Evolutionary conservation across 2,113 vertebrate species (phyloP), one percentile per base, ranked within the genome.

Genomic region (Bos indicus): DNA sequence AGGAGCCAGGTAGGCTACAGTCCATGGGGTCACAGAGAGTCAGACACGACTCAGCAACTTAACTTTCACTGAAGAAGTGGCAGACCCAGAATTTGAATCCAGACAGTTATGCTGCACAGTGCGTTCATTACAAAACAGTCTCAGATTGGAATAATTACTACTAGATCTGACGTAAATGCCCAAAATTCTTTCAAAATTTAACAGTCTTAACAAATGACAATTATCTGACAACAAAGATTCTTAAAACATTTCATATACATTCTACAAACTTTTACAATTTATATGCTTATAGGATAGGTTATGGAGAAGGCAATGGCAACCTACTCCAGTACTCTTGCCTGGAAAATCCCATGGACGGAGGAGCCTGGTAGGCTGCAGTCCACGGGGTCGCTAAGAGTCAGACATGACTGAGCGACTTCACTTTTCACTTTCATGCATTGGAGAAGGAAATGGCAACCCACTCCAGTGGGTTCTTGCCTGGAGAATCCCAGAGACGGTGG

Each of bases 211-310:
- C 36, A 81, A 92, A 74, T 19, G 33, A 17, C 15, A 87, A 87
- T 82, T 87, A 96, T 64, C 54, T 87, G 33, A 93, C 54, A 46
- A 96, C 33, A 48, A 81, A 94, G 36, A 86, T 12, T 86, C 80
- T 91, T 71, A 94, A 96, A 82, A 4, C 33, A 95, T 33, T 71
- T 90, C 23, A 85, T 57, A 71, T 46, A 90, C 4, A 52, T 57
- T 59, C 28, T 51, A 15, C 51, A 89, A 90, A 59, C 93, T 78
- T 84, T 82, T 87, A 43, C 4, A 77, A 78, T 48, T 71, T 57
- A 48, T 56, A 51, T 48, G 67, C 40, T 59, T 89, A 85, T 52
- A 51, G 78, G 33, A 77, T 16, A 88, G 40, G 25, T 64, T 77
- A 88, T 14, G 59, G 59, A 60, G 26, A 60, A 13, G 59, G 59